Conservation (phyloP, 2,888 invertebrate species). For the Platycnemis pennipes region DNA sequence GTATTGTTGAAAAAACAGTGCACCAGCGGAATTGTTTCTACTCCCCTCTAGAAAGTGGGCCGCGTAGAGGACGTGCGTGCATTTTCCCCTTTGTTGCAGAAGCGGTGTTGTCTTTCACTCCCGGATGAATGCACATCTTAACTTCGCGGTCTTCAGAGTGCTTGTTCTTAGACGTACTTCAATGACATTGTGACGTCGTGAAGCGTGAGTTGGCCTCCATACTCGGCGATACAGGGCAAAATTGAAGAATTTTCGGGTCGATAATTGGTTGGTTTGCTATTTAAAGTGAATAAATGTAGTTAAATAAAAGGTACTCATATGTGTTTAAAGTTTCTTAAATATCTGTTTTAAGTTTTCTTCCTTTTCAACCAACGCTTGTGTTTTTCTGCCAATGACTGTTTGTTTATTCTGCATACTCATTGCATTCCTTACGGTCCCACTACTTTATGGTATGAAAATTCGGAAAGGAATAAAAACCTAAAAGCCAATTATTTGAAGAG, state of each 20-base stretch:
- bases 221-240: background rate
- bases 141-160: background rate
- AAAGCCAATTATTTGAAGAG: too few species aligned
- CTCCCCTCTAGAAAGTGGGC: background rate
- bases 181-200: background rate
- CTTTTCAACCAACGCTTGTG: too few species aligned
- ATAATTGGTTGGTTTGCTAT: background rate
- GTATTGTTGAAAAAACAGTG: background rate
- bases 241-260: background rate
- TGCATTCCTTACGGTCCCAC: too few species aligned
- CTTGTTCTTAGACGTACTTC: background rate
- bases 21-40: background rate
- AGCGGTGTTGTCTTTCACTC: background rate
- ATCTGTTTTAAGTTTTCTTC: too few species aligned
- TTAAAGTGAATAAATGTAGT: background rate
- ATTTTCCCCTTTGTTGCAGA: constrained; percentile 11
- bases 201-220: background rate
- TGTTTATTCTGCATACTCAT: too few species aligned
- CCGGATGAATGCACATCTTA: background rate
- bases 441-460: too few species aligned
- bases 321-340: too few species aligned
- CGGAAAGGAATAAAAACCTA: too few species aligned
- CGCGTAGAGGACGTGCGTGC: background rate
- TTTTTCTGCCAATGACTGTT: too few species aligned
- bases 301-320: too few species aligned